Conservation (phyloP, 2,113 vertebrate genomes). For the Colinus virginianus region DNA sequence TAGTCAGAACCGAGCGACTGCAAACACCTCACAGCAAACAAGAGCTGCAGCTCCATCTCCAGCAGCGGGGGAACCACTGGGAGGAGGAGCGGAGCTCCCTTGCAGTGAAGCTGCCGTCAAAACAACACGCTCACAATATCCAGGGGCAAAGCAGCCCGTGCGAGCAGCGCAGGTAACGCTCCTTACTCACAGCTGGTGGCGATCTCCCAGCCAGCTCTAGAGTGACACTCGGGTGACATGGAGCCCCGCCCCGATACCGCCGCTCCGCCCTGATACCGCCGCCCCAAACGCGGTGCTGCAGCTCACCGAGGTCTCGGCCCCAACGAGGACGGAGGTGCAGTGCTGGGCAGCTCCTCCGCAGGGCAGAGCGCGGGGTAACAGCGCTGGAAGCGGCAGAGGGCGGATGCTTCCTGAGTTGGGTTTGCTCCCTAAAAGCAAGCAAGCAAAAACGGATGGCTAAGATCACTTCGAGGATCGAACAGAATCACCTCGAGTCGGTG, state of each 20-base stretch:
- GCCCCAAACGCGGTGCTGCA: fast-evolving
- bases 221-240: not conserved
- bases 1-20: not conserved
- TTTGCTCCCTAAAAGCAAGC: not conserved
- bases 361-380: not conserved
- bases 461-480: fast-evolving
- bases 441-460: not conserved
- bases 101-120: fast-evolving
- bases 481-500: not conserved
- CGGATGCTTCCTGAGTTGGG: fast-evolving
- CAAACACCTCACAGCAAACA: not conserved
- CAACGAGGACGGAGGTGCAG: not conserved
- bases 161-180: not conserved
- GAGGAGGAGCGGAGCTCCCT: not conserved
- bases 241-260: constrained; percentile 6
- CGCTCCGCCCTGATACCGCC: not conserved
- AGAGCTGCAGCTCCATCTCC: fast-evolving
- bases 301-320: not conserved
- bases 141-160: not conserved
- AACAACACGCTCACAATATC: not conserved
- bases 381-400: fast-evolving
- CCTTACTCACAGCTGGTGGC: not conserved
- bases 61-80: not conserved
- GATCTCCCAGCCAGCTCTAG: not conserved
- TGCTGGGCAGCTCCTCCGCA: not conserved